Evolutionary conservation across 37 sponge, comb jelly and placozoan genomes (phyloP).

Genomic region (Spongilla lacustris): DNA sequence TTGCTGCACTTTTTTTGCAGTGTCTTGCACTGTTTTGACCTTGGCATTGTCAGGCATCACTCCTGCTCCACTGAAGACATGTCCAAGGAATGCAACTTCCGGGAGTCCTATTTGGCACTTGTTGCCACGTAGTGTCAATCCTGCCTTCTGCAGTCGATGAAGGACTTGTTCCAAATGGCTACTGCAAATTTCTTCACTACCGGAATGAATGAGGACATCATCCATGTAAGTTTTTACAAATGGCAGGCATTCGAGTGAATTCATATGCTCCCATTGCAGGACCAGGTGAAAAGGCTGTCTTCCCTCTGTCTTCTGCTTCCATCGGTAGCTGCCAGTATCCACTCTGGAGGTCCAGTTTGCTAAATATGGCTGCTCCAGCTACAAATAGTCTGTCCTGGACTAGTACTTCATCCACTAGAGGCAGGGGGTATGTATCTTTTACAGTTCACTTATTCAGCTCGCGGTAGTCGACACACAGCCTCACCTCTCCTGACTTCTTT

Average conservation of each 20-base stretch:
- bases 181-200: conserved; percentile 1
- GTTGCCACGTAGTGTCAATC: conserved; percentile 52
- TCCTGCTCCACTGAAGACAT: conserved; percentile 33
- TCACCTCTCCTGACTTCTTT: conserved; percentile 56
- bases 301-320: conserved; percentile 28
- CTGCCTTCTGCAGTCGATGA: conserved; percentile 46
- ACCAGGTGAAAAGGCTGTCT: conserved; percentile 62
- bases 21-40: conserved; percentile 29
- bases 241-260: conserved; percentile 42
- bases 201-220: conserved; percentile 47
- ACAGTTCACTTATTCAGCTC: conserved; percentile 60
- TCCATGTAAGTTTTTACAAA: conserved; percentile 45
- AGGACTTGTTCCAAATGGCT: conserved; percentile 62
- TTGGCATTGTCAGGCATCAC: conserved; percentile 55
- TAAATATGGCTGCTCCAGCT: conserved; percentile 47
- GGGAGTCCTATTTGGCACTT: conserved; percentile 56
- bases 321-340: conserved; percentile 71
- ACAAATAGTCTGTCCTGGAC: conserved; percentile 68
- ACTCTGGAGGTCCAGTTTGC: conserved; percentile 57
- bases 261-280: conserved; percentile 71
- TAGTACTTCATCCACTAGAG: no score
- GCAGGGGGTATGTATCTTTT: conserved; percentile 67
- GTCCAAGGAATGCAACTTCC: conserved; percentile 52
- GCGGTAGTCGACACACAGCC: conserved; percentile 61
- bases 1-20: conserved; percentile 16